A percentile compares a stretch with the other conserved stretches of the same genome.
Conservation (phyloP, 2,113 vertebrate species). For the Poecile atricapillus region DNA sequence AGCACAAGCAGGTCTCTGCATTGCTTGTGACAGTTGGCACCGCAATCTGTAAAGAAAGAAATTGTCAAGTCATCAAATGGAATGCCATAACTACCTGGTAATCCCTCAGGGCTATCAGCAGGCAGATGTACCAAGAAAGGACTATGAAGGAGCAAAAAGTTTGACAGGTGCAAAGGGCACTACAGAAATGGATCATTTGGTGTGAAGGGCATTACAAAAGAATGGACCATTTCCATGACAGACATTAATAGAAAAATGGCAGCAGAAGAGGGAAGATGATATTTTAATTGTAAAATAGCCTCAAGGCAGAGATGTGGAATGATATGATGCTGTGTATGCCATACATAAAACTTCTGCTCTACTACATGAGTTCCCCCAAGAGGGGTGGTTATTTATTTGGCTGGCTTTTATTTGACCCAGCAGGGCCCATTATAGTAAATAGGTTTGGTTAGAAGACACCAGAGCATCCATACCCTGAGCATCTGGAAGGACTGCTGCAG, state of each 20-base stretch:
- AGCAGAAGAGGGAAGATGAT: neutral
- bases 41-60: constrained; percentile 81
- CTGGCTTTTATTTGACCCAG: neutral
- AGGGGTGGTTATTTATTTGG: neutral
- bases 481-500: neutral
- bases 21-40: constrained; percentile 96
- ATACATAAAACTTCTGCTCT: neutral
- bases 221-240: neutral
- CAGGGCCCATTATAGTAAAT: neutral
- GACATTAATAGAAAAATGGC: neutral
- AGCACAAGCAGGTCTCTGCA: constrained; percentile 93
- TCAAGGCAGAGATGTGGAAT: neutral
- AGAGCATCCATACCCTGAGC: neutral
- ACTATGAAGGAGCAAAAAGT: neutral
- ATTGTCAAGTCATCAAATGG: neutral
- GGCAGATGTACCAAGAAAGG: neutral
- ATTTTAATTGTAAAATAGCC: neutral
- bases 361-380: neutral
- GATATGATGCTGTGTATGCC: neutral
- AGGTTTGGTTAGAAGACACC: neutral
- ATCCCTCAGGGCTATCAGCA: neutral
- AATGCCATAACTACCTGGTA: neutral
- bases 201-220: neutral
- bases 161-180: neutral
- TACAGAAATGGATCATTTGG: neutral